Evolutionary conservation across 1,140 invertebrate species (phyloP), one percentile per base, ranked within the genome.

Genomic region (Meloidogyne hapla): DNA sequence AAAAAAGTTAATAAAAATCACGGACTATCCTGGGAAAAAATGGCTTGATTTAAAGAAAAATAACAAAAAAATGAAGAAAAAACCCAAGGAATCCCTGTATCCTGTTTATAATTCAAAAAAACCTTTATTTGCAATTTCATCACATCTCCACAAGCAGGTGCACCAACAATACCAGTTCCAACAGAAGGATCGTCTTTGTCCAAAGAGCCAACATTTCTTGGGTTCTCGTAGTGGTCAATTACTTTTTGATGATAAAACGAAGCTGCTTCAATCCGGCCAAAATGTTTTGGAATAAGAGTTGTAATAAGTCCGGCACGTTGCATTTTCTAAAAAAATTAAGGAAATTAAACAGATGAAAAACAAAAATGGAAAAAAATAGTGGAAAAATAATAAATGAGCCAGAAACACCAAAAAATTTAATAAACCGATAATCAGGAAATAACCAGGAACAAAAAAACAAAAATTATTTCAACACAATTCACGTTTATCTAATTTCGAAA

Each of bases 221-320:
- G 97, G 89, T 99, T 99, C 89, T 99, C 96, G 89, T 99, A 99
- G 88, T 99, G 97, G 89, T 99, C 96, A 81, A 99, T 92, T 10
- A 98, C 95, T 93, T 98, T 73, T 40, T 63, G 56, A 18, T 73
- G 70, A 38, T 73, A 73, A 1, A 18, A 42, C 4, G 70, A 61
- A 56, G 21, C 63, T 73, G 70, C 9, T 63, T n/a, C 69, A 68
- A 28, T 69, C 8, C 18, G 6, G 18, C 6, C 8, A 4, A 18
- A 40, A 25, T 8, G 18, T 9, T 25, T 45, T 26, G 66, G n/a
- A 40, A 69, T 23, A 13, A 23, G 10, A 69, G 42, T 25, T 25
- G n/a, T 56, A n/a, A 56, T 56, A 6, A n/a, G 13, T 0, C 13
- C 42, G 1, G 18, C 2, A 8, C 48, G 48, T 9, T n/a, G 18